Evolutionary conservation across 2,113 vertebrate genomes (phyloP).

Genomic region (Geococcyx californianus): DNA sequence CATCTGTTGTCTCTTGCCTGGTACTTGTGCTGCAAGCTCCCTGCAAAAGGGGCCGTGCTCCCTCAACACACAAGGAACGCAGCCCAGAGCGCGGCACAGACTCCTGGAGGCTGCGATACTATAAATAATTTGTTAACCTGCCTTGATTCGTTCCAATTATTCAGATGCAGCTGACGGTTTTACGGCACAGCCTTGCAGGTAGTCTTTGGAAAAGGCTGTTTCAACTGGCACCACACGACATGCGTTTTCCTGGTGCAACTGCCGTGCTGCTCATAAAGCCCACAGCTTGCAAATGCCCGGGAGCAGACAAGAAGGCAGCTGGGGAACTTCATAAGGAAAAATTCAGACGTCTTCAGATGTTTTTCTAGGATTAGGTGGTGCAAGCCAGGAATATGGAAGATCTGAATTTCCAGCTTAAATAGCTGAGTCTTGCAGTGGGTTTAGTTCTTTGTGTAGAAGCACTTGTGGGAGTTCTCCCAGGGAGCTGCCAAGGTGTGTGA

Average conservation of each 20-base stretch:
- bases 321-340: neutral
- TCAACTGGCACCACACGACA: rapidly evolving
- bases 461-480: neutral
- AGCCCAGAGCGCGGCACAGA: rapidly evolving
- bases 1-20: constrained; percentile 46
- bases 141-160: rapidly evolving
- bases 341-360: neutral
- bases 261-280: neutral
- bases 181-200: neutral
- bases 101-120: neutral
- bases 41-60: neutral
- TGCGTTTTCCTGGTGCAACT: neutral
- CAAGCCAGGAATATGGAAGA: neutral
- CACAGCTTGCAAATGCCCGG: neutral
- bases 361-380: neutral
- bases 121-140: neutral
- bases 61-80: rapidly evolving
- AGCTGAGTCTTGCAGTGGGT: neutral
- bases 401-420: neutral
- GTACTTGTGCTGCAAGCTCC: neutral
- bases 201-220: neutral
- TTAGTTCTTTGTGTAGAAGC: neutral
- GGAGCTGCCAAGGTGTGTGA: neutral
- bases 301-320: neutral
- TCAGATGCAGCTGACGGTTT: neutral